phyloP scores from a whole-genome alignment of 2,113 vertebrate species.

The Peucedramus taeniatus region DNA sequence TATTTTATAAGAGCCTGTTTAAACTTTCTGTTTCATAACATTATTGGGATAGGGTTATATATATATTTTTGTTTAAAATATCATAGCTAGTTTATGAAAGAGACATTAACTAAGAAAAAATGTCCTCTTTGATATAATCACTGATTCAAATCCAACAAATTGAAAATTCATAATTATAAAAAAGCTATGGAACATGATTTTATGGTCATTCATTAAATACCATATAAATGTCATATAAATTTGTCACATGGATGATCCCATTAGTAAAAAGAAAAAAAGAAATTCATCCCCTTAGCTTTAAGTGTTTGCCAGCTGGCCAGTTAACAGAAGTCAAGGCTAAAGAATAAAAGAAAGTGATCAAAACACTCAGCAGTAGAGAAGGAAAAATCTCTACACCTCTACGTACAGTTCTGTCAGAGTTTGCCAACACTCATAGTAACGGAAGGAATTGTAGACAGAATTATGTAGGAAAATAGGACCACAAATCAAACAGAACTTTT shows the following conservation, averaged over 20 bases:
- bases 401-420: neutral
- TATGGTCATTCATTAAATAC: neutral
- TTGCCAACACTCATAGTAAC: neutral
- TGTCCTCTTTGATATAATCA: neutral
- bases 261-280: neutral
- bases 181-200: neutral
- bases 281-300: neutral
- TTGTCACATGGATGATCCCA: neutral
- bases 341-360: neutral
- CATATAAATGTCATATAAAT: neutral
- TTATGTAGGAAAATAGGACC: neutral
- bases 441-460: neutral
- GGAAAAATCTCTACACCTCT: neutral
- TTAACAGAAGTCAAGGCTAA: neutral
- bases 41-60: neutral
- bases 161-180: neutral
- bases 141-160: neutral
- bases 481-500: neutral
- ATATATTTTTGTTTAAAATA: constrained; percentile 1
- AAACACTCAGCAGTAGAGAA: neutral
- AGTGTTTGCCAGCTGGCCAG: neutral
- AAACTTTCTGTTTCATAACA: neutral
- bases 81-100: neutral
- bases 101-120: neutral
- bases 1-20: neutral